These are phyloP conservation scores for Allobates femoralis DNA, from an alignment of 2,797 vertebrate genomes.

Conservation along the genomic window DNA sequence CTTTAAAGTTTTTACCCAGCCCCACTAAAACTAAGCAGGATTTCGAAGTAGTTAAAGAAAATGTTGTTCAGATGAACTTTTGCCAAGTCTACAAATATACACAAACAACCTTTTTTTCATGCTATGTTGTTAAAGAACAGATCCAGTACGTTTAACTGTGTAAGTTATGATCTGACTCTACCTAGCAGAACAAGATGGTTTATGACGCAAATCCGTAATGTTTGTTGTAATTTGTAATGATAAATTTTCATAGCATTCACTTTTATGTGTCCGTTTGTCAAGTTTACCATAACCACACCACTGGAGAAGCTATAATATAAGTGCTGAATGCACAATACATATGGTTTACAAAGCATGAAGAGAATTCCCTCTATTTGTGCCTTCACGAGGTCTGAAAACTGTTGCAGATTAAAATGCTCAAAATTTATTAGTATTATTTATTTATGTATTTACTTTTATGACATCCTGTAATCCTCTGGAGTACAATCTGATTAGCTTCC, in stretches of 20 bases:
- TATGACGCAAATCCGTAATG: slow-evolving; percentile 48
- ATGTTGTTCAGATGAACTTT: not conserved
- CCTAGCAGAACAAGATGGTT: slow-evolving; percentile 16
- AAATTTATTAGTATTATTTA: not conserved
- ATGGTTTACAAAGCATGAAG: not conserved
- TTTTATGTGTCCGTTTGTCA: slow-evolving; percentile 54
- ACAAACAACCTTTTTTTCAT: slow-evolving; percentile 21
- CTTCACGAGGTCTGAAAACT: not conserved
- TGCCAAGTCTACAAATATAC: slow-evolving; percentile 13
- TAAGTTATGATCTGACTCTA: not conserved
- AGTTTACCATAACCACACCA: slow-evolving; percentile 28
- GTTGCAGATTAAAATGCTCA: not conserved
- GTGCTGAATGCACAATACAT: not conserved
- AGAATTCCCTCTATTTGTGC: not conserved
- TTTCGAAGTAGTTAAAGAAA: not conserved
- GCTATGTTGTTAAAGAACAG: slow-evolving; percentile 36
- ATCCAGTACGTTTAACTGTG: not conserved
- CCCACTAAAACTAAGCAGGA: not conserved
- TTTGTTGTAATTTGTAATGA: slow-evolving; percentile 48
- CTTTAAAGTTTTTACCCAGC: not conserved
- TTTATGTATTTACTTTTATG: not conserved
- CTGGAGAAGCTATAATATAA: slow-evolving; percentile 5
- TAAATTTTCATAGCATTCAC: slow-evolving; percentile 56
- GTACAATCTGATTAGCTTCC: not conserved
- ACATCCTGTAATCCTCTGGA: not conserved